Base-by-base conservation (phyloP, 2,888 invertebrate species). In the Nephrotoma flavescens region DNA sequence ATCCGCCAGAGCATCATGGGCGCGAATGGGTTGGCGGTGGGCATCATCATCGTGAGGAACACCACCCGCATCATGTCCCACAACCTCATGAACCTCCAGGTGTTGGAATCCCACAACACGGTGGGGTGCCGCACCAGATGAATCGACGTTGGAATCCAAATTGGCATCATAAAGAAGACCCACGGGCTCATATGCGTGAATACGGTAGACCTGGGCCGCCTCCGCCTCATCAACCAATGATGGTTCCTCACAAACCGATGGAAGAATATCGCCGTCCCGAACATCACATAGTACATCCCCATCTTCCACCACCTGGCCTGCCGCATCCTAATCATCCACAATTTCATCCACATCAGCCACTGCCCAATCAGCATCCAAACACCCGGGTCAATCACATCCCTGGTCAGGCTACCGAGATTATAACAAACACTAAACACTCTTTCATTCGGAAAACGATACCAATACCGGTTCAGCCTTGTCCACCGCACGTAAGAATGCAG, bases 41-140 rank as follows among this genome's bases (percentile, higher is more conserved):
- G 6, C 90, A 90, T 47, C 89, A 91, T 0, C 88, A 90, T 2
- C 91, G 91, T 0, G 91, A 91, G 87, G 91, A 91, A 0, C 91
- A 91, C 86, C 91, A 91, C 91, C 91, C 91, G 88, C 89, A 90
- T 0, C 91, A 90, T 86, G 91, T 91, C 11, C 89, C 88, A 86
- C 90, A 90, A 90, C 89, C 89, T 85, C 90, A 90, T 9, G 90
- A 91, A 86, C 88, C 88, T 12, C 90, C 89, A 4, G 89, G 89
- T 3, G 87, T 88, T 3, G 88, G 87, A 2, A 87, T 87, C 0
- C 87, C 87, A 6, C 88, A 87, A 19, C 88, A 89, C 41, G 88
- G 88, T 88, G 88, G 88, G 7, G 84, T 84, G n/a, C 42, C 84
- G 0, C 41, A 84, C 15, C 41, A 42, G 6, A 41, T 42, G 42